Evolutionary conservation across 2,113 vertebrate genomes (phyloP).

Genomic region (Macquaria australasica): DNA sequence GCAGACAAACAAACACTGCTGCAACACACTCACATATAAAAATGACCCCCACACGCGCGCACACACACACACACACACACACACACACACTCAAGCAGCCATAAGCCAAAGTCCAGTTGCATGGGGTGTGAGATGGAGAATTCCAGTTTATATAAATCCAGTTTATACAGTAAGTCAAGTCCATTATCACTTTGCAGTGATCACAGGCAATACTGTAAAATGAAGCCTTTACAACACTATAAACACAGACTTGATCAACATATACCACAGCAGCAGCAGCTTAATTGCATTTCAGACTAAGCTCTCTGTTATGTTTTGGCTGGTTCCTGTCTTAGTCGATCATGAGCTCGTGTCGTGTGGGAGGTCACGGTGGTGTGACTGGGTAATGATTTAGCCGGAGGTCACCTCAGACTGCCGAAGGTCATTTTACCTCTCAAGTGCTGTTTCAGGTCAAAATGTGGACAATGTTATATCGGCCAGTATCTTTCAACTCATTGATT

Average conservation of each 20-base stretch:
- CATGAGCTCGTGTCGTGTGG: slow-evolving; percentile 14
- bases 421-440: neutral
- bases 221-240: neutral
- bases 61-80: neutral
- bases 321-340: neutral
- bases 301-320: neutral
- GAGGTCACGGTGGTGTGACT: slow-evolving; percentile 5
- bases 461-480: rapidly evolving
- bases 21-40: neutral
- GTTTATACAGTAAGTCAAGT: neutral
- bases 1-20: neutral
- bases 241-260: neutral
- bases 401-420: slow-evolving; percentile 5
- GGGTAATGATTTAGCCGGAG: slow-evolving; percentile 40
- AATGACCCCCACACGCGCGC: neutral
- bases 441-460: neutral
- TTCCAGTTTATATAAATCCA: neutral
- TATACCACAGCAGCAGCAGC: no score
- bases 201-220: neutral
- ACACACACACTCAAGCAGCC: neutral
- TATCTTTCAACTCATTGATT: neutral
- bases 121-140: neutral
- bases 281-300: neutral
- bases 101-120: slow-evolving; percentile 8
- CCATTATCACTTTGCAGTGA: slow-evolving; percentile 1